Percentiles rank a stretch among this genome's conserved stretches.
These are phyloP conservation scores for Notolabrus celidotus DNA, from an alignment of 2,797 vertebrate genomes.

Conservation along the genomic window DNA sequence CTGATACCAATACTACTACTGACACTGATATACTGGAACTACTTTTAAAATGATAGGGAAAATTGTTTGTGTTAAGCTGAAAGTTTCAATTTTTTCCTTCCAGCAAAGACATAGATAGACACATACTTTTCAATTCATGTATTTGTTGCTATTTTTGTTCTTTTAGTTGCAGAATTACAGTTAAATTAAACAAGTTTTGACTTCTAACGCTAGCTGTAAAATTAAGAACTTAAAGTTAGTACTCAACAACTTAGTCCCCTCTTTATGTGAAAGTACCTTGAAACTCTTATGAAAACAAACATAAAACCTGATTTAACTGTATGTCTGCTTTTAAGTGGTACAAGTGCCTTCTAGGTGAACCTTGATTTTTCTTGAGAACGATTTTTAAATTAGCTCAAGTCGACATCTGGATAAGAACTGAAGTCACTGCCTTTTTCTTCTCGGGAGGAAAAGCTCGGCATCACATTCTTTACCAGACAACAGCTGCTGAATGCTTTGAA, in stretches of 20 bases:
- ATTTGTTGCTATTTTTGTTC: no score
- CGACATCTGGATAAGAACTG: conserved; percentile 28
- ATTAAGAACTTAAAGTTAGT: no score
- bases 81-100: no score
- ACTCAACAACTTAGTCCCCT: not conserved
- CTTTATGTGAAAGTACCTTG: not conserved
- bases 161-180: no score
- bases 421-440: conserved; percentile 29
- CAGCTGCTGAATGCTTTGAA: conserved; percentile 54
- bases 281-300: conserved; percentile 1
- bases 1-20: no score
- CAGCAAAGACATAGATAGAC: no score
- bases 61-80: no score
- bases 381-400: conserved; percentile 33
- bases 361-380: conserved; percentile 21
- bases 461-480: conserved; percentile 43
- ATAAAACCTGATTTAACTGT: not conserved
- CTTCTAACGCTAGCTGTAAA: no score
- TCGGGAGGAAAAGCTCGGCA: conserved; percentile 19
- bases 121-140: no score
- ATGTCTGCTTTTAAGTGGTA: conserved; percentile 14
- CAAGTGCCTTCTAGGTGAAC: conserved; percentile 12
- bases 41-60: no score
- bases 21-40: no score
- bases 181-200: no score